A percentile compares a stretch with the other conserved stretches of the same genome.
Evolutionary conservation across 2,113 vertebrate species (phyloP).

Genomic region (Brachirus orientalis): DNA sequence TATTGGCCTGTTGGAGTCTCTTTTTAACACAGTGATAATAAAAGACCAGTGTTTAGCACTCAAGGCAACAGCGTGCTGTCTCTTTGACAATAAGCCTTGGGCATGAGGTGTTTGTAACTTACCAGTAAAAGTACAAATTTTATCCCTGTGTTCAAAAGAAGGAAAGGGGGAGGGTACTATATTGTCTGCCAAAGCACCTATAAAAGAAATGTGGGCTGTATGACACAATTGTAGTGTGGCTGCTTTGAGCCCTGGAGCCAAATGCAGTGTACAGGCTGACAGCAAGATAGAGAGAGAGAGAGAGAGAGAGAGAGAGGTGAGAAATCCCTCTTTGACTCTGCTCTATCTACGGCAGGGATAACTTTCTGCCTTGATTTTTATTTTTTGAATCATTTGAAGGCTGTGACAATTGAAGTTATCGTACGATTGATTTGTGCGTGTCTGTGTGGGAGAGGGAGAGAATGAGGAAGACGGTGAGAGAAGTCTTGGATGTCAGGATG

Average conservation of each 20-base stretch:
- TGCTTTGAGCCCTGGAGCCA: conserved; percentile 63
- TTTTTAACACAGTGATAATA: conserved; percentile 60
- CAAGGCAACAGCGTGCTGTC: conserved; percentile 41
- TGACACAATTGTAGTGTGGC: conserved; percentile 61
- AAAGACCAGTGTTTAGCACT: conserved; percentile 61
- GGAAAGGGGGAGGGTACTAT: conserved; percentile 17
- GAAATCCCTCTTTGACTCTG: conserved; percentile 58
- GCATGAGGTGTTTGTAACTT: conserved; percentile 64
- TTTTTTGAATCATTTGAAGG: conserved; percentile 42
- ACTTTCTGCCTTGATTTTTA: conserved; percentile 46
- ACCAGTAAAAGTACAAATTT: conserved; percentile 59
- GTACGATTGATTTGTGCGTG: conserved; percentile 48
- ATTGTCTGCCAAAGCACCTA: conserved; percentile 60
- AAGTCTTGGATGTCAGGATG: conserved; percentile 65
- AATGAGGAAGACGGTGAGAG: conserved; percentile 49
- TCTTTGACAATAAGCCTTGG: conserved; percentile 58
- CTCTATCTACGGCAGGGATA: conserved; percentile 44
- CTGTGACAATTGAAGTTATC: conserved; percentile 48
- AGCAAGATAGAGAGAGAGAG: conserved; percentile 51
- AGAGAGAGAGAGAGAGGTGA: conserved; percentile 48
- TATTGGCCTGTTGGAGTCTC: conserved; percentile 61
- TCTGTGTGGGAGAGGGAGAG: conserved; percentile 16
- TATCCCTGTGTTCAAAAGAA: conserved; percentile 52
- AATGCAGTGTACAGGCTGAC: conserved; percentile 56
- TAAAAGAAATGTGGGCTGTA: conserved; percentile 62